Base-by-base conservation (phyloP, 1,140 invertebrate species). In the Glossosoma conforme region DNA sequence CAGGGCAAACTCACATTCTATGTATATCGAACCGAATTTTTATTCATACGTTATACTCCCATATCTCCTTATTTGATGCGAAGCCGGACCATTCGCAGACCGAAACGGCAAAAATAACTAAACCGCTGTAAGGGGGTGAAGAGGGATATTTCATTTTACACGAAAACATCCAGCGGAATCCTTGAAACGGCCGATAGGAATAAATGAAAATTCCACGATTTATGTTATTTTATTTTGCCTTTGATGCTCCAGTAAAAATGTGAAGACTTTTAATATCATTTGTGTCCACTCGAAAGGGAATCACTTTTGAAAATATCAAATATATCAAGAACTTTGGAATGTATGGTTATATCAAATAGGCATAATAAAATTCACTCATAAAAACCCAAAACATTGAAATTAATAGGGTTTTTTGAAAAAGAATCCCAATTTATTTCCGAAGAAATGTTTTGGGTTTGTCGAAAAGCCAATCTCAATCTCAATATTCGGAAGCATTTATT, bases 151-250 rank as follows among this genome's bases (percentile, higher is more conserved):
- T 56, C 54, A 51, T 56, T 51, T 52, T 36, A n/a, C 22, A 44
- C 44, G 44, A 52, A 52, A 45, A 42, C 24, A 33, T 17, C 24
- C 24, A 18, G 37, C 25, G 54, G 54, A 52, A 56, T 56, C 49
- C 54, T 14, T 33, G 42, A 56, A 52, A 52, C 40, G 47, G 44
- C 22, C 25, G 48, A 51, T 51, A 47, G 11, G 41, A 35, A 52
- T 44, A 56, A 52, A 56, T 56, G 44, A 56, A 56, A 56, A 56
- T 56, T 56, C 54, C 54, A 44, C 49, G 49, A 56, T 49, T 56
- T 56, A 56, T 52, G 51, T 47, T 56, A 52, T 52, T 48, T 56
- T 56, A 47, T 52, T n/a, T 56, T 28, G 25, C 38, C 54, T 56
- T 56, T 56, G 54, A 56, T 56, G 30, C 14, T 35, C 20, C 11